Evolutionary conservation across 2,888 invertebrate species (phyloP).

Genomic region (Beris morrisii): DNA sequence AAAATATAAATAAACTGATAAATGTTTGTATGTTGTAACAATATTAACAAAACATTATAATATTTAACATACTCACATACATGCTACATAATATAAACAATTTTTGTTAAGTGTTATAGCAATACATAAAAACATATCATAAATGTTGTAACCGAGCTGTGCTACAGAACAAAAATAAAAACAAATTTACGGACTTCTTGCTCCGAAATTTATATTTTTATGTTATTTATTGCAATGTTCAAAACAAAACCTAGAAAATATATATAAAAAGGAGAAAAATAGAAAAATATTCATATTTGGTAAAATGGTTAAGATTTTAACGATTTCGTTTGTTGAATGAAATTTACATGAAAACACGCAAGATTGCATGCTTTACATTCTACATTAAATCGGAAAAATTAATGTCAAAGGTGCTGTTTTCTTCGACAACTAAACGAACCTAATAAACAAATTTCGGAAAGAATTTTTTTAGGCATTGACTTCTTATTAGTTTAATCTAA

Average conservation of each 20-base stretch:
- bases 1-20: conserved; percentile 40
- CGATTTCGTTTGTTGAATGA: neutral
- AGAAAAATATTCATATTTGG: conserved; percentile 44
- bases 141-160: conserved; percentile 56
- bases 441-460: too few species aligned
- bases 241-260: conserved; percentile 21
- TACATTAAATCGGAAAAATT: neutral
- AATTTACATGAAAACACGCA: conserved; percentile 15
- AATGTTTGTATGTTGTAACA: conserved; percentile 25
- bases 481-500: too few species aligned
- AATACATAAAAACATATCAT: conserved; percentile 57
- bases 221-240: conserved; percentile 29
- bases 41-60: neutral
- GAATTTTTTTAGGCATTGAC: too few species aligned
- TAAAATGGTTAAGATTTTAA: conserved; percentile 41
- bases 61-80: neutral
- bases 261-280: conserved; percentile 17
- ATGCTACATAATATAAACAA: neutral
- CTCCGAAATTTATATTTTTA: conserved; percentile 31
- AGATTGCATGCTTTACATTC: conserved; percentile 2
- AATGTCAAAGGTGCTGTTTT: conserved; percentile 11
- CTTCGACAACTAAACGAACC: neutral
- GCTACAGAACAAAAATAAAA: conserved; percentile 43
- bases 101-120: conserved; percentile 51
- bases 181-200: conserved; percentile 31